Evolutionary conservation across 2,113 vertebrate species (phyloP).

Genomic region (Aegithalos caudatus): DNA sequence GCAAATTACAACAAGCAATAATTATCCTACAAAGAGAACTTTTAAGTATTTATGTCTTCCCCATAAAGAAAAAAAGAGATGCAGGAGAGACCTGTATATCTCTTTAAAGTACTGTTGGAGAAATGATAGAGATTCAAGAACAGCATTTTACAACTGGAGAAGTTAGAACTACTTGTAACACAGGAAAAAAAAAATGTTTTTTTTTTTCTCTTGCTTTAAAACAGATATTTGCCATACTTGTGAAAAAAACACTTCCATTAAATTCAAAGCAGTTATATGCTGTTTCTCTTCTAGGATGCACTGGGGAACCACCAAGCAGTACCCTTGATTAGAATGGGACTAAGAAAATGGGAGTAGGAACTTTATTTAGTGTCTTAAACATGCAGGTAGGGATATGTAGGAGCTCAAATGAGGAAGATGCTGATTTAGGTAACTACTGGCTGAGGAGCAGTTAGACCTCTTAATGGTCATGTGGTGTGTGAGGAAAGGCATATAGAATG

Average conservation of each 20-base stretch:
- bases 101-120: background rate
- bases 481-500: background rate
- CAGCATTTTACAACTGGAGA: background rate
- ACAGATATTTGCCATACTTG: background rate
- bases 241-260: background rate
- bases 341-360: constrained; percentile 18
- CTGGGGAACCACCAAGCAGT: background rate
- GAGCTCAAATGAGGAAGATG: background rate
- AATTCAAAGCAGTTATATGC: background rate
- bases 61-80: background rate
- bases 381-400: background rate
- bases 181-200: background rate
- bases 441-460: background rate
- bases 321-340: constrained; percentile 3
- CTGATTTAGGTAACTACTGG: constrained; percentile 19
- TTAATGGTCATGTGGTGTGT: background rate
- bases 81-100: background rate
- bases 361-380: background rate
- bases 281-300: background rate
- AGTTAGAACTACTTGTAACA: background rate
- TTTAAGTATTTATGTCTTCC: background rate
- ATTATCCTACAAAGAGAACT: background rate
- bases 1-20: background rate
- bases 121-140: background rate
- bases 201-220: background rate